Percentiles rank a stretch among this genome's conserved stretches.
Conservation (phyloP, 2,797 vertebrate species). For the Pangasius larnaudii region DNA sequence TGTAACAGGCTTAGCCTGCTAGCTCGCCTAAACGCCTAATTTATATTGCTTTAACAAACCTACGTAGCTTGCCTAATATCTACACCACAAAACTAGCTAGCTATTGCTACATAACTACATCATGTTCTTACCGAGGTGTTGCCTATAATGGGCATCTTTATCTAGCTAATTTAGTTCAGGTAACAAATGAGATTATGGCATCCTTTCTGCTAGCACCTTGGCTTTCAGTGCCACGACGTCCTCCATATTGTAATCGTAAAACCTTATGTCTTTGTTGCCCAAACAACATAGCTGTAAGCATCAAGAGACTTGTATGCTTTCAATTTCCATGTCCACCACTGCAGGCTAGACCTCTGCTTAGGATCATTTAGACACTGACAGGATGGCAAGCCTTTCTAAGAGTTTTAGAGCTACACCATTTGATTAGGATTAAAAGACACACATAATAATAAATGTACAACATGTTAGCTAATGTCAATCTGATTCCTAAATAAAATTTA, state of each 20-base stretch:
- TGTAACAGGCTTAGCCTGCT: neutral
- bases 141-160: neutral
- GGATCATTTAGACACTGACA: neutral
- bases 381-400: neutral
- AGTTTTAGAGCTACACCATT: neutral
- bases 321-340: neutral
- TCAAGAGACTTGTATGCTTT: neutral
- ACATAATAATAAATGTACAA: no score
- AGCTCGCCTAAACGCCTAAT: no score
- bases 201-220: neutral
- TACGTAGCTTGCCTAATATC: no score
- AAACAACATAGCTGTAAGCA: neutral
- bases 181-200: neutral
- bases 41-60: no score
- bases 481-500: no score
- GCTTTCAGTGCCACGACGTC: neutral
- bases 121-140: neutral
- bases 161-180: neutral
- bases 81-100: no score
- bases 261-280: no score
- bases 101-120: neutral
- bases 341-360: neutral
- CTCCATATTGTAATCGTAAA: no score
- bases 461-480: no score
- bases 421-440: no score